These are phyloP conservation scores for Diplosoma virens DNA, from an alignment of 23 tunicate genomes.

Conservation along the genomic window DNA sequence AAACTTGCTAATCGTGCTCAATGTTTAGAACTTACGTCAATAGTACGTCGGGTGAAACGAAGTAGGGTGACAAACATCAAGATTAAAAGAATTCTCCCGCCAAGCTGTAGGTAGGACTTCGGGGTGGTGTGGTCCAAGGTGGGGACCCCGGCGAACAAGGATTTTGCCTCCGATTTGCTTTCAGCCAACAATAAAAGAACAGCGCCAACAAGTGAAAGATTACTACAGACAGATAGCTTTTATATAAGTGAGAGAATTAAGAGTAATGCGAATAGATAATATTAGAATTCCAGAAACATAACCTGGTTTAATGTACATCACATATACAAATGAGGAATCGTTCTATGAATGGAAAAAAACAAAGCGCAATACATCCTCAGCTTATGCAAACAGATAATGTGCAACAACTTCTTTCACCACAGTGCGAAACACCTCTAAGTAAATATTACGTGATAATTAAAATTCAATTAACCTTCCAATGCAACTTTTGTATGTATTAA, in stretches of 20 bases:
- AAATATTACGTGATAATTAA: no score
- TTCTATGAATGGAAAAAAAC: no score
- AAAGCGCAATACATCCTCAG: no score
- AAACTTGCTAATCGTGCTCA: neutral
- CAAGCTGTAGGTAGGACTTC: slow-evolving; percentile 91
- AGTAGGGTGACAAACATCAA: slow-evolving; percentile 96
- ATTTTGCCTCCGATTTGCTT: slow-evolving; percentile 83
- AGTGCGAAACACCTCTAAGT: no score
- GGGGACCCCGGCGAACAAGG: slow-evolving; percentile 98
- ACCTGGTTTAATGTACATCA: no score
- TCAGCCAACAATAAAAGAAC: slow-evolving; percentile 88
- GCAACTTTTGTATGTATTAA: no score
- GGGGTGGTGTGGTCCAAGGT: slow-evolving; percentile 84
- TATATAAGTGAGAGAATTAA: neutral
- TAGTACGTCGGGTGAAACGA: slow-evolving; percentile 78
- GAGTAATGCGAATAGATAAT: neutral
- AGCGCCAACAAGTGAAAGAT: slow-evolving; percentile 97
- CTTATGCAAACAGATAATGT: no score
- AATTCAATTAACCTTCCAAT: no score
- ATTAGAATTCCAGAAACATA: no score
- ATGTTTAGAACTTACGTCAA: slow-evolving; percentile 61
- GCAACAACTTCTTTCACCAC: no score
- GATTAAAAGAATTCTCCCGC: slow-evolving; percentile 94
- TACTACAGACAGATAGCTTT: slow-evolving; percentile 54
- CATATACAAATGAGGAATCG: no score